Percentiles rank a stretch among this genome's conserved stretches.
phyloP scores from a whole-genome alignment of 2,113 vertebrate species.

The Fukomys damarensis region DNA sequence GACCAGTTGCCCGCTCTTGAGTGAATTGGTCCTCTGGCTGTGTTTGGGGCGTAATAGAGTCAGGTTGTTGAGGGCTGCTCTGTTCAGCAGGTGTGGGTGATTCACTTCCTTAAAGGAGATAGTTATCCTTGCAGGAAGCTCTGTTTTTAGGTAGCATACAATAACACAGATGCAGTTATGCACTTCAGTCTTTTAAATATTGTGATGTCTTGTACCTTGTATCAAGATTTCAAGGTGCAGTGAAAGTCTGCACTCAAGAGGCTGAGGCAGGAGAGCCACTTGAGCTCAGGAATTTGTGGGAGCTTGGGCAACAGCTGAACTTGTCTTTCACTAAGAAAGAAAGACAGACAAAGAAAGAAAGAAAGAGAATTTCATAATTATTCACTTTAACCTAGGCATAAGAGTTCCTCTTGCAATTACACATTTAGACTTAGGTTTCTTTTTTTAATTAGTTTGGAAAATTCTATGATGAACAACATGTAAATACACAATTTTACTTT shows the following conservation, averaged over 20 bases:
- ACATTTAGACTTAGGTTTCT: background rate
- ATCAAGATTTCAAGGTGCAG: background rate
- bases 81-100: background rate
- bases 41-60: background rate
- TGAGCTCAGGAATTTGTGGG: too few species aligned
- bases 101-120: background rate
- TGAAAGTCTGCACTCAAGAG: background rate
- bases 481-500: conserved; percentile 3
- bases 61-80: background rate
- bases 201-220: background rate
- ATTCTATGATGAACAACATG: conserved; percentile 12
- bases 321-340: background rate
- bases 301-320: background rate
- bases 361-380: conserved; percentile 4
- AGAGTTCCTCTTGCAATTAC: background rate
- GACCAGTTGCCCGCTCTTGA: background rate
- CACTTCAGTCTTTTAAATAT: background rate
- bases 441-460: background rate
- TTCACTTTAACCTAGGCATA: background rate
- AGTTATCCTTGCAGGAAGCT: background rate
- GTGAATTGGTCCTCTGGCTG: background rate
- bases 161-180: background rate
- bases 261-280: background rate
- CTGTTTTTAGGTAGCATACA: background rate
- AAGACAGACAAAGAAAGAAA: background rate